Base-by-base conservation (phyloP, 2,888 invertebrate genomes). In the Stictocephala bisonia region DNA sequence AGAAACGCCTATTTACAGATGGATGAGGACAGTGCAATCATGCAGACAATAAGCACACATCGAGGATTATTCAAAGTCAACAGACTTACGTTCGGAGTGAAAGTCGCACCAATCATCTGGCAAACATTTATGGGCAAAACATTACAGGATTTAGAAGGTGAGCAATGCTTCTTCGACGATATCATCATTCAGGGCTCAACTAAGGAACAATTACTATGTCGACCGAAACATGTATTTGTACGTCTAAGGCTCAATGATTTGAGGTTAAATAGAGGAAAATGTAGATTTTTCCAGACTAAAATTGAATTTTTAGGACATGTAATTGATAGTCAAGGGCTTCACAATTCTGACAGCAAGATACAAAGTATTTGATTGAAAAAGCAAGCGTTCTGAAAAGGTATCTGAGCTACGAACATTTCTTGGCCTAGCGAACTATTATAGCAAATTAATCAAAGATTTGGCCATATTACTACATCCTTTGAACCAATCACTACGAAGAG, bases 61-160 rank as follows among this genome's bases (percentile, higher is more conserved):
- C 79, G 79, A 73, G 80, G 80, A 0, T 74, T 78, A 2, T 83
- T 78, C 72, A 82, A 79, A 66, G 80, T 80, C 11, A 79, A 80
- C 20, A 73, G 81, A 58, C 64, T 81, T 7, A 80, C 80, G 79
- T 82, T 81, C 71, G 80, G 80, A 24, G 77, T 81, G 0, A 79
- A 81, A 74, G 73, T 77, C 2, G 80, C 80, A 15, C 81, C 81
- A 44, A 77, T 13, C 7, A 51, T 78, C 0, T 81, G 81, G 78
- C 81, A 82, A 75, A 74, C 79, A 1, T 80, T 77, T 67, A 82
- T 82, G 81, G 82, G 82, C 35, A 78, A 80, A 67, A 68, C 79
- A 15, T 74, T 82, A 24, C 77, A 76, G 1, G 13, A n/a, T 0
- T 6, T 68, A n/a, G 18, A 26, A 11, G 70, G 41, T 3, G 70